Percentiles rank a stretch among this genome's conserved stretches.
phyloP scores from a whole-genome alignment of 2,797 vertebrate genomes.

The Hippoglossus hippoglossus region DNA sequence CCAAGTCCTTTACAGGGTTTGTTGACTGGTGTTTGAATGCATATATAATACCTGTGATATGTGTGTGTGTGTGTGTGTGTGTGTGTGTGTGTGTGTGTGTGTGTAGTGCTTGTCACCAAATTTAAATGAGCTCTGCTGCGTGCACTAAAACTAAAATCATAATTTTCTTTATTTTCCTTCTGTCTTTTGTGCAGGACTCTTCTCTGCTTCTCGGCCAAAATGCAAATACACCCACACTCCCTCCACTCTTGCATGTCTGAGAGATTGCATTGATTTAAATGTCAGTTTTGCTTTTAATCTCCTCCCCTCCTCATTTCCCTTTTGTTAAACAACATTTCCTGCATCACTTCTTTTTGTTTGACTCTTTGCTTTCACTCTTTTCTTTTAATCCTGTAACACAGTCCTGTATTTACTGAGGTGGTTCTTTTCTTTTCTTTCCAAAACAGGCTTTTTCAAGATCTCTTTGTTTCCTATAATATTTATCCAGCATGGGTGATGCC shows the following conservation, averaged over 20 bases:
- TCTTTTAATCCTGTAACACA: conserved; percentile 4
- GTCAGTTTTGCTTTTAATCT: conserved; percentile 22
- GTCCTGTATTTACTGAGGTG: background rate
- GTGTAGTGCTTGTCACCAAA: too few relatives aligned
- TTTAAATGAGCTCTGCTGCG: too few relatives aligned
- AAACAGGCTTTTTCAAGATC: background rate
- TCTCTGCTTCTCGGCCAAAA: background rate
- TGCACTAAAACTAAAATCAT: too few relatives aligned
- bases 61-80: too few relatives aligned
- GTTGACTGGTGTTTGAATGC: background rate
- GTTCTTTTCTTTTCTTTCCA: background rate
- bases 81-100: too few relatives aligned
- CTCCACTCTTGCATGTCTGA: conserved; percentile 14
- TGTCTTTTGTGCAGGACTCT: background rate
- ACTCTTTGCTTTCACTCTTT: conserved; percentile 5
- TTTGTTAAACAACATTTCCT: conserved; percentile 21
- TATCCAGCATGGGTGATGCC: conserved; percentile 5
- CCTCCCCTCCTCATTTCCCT: background rate
- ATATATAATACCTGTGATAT: background rate
- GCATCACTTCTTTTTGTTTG: conserved; percentile 16
- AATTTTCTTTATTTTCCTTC: background rate
- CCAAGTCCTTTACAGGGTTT: background rate
- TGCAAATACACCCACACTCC: background rate
- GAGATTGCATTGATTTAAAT: conserved; percentile 30
- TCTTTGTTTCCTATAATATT: conserved; percentile 1